Evolutionary conservation across 2,888 invertebrate species (phyloP), one percentile per base, ranked within the genome.

Genomic region (Hydriomena furcata): DNA sequence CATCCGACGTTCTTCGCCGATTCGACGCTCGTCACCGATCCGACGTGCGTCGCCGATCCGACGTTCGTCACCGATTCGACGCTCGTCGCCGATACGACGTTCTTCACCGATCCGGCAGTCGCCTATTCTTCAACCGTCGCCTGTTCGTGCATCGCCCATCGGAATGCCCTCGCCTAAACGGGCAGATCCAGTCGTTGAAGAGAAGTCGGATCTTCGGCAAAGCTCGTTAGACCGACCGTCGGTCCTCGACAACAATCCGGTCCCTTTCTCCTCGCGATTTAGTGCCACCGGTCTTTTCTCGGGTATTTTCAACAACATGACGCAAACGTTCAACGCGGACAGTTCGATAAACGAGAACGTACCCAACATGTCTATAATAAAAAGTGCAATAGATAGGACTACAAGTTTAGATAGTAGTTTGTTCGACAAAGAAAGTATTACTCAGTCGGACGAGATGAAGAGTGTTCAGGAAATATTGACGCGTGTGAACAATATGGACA

Each of bases 401-500:
- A 84, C 86, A 71, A 83, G 79, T 76, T 79, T 87, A 76, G 88
- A 89, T 65, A 79, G 68, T 74, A 79, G 82, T 76, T 72, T 88
- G 65, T 85, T 85, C 55, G 86, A 84, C 66, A 83, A 82, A 60
- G 84, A 81, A 66, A 77, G 75, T 68, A 74, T 75, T 59, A 80
- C 81, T 52, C 79, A 76, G 25, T 83, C 73, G 64, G 90, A 91
- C 56, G 91, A 91, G 45, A 70, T 90, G 65, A 83, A 79, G 56
- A 90, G 84, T 66, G 91, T 91, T 30, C 86, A 88, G 52, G 91
- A 87, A 67, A 89, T 91, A 57, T 67, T 91, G 66, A 86, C 85
- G 64, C 84, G 89, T 49, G 91, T 91, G 68, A 91, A 84, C 66
- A 91, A 82, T 67, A 91, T 91, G 90, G 90, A 91, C 76, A 85